phyloP scores from a whole-genome alignment of 2,797 vertebrate species.

The Smutsia gigantea region DNA sequence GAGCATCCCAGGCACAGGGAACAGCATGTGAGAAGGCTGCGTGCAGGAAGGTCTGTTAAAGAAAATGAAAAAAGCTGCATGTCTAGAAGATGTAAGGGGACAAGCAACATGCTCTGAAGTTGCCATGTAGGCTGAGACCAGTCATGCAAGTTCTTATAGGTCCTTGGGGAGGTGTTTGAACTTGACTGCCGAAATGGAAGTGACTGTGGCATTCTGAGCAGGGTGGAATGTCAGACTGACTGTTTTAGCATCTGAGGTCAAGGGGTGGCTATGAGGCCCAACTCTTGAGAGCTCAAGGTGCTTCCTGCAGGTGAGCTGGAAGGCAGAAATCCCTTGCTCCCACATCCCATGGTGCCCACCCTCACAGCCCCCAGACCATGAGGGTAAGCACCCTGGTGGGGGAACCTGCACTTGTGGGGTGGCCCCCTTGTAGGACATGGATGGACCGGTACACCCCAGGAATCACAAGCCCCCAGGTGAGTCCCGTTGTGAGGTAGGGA shows the following conservation, averaged over 20 bases:
- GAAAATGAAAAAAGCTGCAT: too few species aligned
- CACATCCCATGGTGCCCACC: not conserved
- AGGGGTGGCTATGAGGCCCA: not conserved
- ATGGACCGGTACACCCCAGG: not conserved
- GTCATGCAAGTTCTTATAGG: not conserved
- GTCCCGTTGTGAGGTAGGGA: not conserved
- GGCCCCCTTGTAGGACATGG: not conserved
- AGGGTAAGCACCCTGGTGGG: not conserved
- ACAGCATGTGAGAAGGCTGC: not conserved
- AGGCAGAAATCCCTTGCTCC: not conserved
- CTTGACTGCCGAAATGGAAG: not conserved
- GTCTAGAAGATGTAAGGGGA: not conserved
- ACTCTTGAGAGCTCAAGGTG: not conserved
- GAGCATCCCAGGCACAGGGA: not conserved
- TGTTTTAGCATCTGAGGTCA: not conserved
- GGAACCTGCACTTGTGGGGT: not conserved
- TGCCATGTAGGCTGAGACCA: not conserved
- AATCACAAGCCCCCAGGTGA: not conserved
- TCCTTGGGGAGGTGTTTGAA: not conserved
- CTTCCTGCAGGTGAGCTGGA: not conserved
- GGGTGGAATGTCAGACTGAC: not conserved
- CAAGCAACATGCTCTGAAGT: accelerated
- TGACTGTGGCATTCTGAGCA: not conserved
- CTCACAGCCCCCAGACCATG: not conserved
- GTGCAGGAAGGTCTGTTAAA: not conserved